Conservation (phyloP, 2,888 invertebrate species). For the Stenodera caucasica region DNA sequence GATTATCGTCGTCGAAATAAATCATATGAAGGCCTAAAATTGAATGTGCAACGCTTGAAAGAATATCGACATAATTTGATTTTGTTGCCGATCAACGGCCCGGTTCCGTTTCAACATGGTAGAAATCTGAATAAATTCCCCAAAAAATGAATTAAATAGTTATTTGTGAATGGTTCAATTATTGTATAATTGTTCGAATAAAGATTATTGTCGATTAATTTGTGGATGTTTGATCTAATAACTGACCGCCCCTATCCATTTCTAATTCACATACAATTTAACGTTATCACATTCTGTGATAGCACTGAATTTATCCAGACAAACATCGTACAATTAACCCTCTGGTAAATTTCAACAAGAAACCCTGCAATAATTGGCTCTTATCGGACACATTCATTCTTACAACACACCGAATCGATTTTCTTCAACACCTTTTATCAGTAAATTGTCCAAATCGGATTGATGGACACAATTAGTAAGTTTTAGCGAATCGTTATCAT, state of each 20-base stretch:
- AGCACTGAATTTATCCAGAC: constrained; percentile 21
- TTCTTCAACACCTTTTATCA: constrained; percentile 32
- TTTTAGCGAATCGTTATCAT: not conserved
- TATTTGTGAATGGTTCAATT: too few relatives aligned
- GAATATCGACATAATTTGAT: constrained; percentile 90
- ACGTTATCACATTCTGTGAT: constrained; percentile 8
- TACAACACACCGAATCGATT: constrained; percentile 29
- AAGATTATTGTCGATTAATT: constrained; percentile 1
- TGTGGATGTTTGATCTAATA: not conserved
- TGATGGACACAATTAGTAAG: constrained; percentile 24
- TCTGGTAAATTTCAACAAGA: constrained; percentile 7
- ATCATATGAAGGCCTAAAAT: constrained; percentile 84
- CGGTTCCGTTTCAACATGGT: constrained; percentile 49
- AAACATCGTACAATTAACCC: constrained; percentile 20
- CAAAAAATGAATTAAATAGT: too few relatives aligned
- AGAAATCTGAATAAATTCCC: constrained; percentile 69
- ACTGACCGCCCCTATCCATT: constrained; percentile 22
- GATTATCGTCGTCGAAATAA: constrained; percentile 90
- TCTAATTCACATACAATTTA: not conserved
- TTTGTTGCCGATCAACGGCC: constrained; percentile 83
- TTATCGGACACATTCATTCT: constrained; percentile 31
- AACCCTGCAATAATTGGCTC: constrained; percentile 33
- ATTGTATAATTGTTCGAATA: not conserved
- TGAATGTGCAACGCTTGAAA: constrained; percentile 89
- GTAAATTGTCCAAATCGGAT: constrained; percentile 16